Base-by-base conservation (phyloP, 2,113 vertebrate species). In the Leptobrachium leishanense region DNA sequence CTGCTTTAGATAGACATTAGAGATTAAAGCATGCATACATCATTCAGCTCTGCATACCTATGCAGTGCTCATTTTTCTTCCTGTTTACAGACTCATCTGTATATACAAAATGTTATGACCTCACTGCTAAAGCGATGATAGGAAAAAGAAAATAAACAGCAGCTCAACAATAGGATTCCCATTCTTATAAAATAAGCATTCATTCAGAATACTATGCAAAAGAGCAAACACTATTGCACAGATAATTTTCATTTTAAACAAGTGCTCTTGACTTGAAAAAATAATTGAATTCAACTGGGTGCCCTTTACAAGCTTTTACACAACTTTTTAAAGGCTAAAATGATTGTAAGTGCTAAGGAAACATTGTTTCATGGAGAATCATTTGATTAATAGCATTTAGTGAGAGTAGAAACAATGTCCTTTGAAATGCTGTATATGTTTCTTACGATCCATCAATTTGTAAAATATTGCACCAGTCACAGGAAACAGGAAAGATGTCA, bases 181-280 rank as follows among this genome's bases (percentile, higher is more conserved):
- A 54, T 72, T 66, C 39, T 54, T 43, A 71, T 55, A 65, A 65
- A 66, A 72, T 54, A 31, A 43, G 40, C 46, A 72, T 72, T 72
- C 44, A 7, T 43, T 66, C 50, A 72, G 62, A 79, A 66, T 44
- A 66, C 62, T 66, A 66, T 79, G 57, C 15, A 79, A 66, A 72
- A 66, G 77, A 53, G 59, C 57, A 55, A 72, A 66, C 68, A 64
- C 10, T 0, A 40, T 72, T 72, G 43, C 41, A 42, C 77, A 54
- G 39, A 72, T 72, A 72, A 64, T 72, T 72, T 79, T 66, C 13
- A 72, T 79, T 79, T 74, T 79, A 55, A 54, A 72, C 44, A 72
- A 79, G 70, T 72, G 69, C 41, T 72, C 77, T 79, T 79, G 77
- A 79, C 69, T 66, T 55, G 44, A 43, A 54, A 73, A 72, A 41